Evolutionary conservation across 1,140 invertebrate species (phyloP).

Genomic region (Littorina saxatilis): DNA sequence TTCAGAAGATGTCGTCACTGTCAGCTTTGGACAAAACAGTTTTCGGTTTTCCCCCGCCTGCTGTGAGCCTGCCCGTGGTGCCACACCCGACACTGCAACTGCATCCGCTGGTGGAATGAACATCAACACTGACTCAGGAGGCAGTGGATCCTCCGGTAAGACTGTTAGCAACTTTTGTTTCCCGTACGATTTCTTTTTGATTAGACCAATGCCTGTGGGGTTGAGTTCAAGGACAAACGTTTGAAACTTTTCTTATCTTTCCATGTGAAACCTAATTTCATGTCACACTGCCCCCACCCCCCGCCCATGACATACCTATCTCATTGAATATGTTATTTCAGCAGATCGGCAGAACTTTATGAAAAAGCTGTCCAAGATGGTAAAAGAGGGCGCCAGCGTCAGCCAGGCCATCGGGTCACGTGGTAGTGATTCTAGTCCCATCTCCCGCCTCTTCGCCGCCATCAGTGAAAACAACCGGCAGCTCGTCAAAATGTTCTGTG

Average conservation of each 20-base stretch:
- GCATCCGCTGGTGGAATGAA: neutral
- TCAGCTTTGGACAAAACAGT: slow-evolving; percentile 16
- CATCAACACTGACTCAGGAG: too few relatives aligned
- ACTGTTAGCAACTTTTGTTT: too few relatives aligned
- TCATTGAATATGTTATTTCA: too few relatives aligned
- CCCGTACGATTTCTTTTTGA: too few relatives aligned
- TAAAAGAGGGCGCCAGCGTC: neutral
- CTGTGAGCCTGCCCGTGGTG: slow-evolving; percentile 2
- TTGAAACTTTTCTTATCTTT: too few relatives aligned
- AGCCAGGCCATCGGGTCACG: neutral
- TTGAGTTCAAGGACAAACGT: too few relatives aligned
- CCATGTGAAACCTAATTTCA: too few relatives aligned
- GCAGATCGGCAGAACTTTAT: slow-evolving; percentile 1
- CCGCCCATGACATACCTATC: too few relatives aligned
- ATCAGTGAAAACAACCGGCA: neutral
- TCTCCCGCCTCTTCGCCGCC: slow-evolving; percentile 10
- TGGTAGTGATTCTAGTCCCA: neutral
- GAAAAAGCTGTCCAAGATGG: slow-evolving; percentile 14
- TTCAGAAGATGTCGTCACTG: neutral
- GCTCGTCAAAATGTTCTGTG: neutral
- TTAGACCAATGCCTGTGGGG: too few relatives aligned
- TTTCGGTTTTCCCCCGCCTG: slow-evolving; percentile 23
- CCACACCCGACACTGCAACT: neutral
- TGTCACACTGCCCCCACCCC: too few relatives aligned
- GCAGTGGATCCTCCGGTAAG: too few relatives aligned